phyloP scores from a whole-genome alignment of 2,113 vertebrate genomes.

The Erpornis zantholeuca region DNA sequence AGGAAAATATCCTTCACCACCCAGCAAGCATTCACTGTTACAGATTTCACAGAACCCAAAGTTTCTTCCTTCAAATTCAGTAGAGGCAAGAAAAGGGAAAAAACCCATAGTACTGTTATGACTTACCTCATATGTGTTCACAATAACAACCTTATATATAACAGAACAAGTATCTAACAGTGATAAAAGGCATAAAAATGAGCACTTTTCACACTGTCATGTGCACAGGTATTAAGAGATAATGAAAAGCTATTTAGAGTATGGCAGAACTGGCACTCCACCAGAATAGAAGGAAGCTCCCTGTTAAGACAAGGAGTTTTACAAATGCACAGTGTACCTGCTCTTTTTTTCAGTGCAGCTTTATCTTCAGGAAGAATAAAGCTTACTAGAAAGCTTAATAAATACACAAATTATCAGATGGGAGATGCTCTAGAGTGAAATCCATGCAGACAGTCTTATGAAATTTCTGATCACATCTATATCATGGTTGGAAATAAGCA shows the following conservation, averaged over 20 bases:
- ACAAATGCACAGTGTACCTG: neutral
- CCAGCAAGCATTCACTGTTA: neutral
- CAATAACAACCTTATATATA: neutral
- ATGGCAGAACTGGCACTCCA: neutral
- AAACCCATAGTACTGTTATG: neutral
- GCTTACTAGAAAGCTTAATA: neutral
- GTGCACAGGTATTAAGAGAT: neutral
- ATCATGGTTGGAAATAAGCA: neutral
- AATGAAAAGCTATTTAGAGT: neutral
- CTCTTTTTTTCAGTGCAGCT: neutral
- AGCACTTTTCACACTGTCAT: neutral
- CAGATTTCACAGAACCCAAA: neutral
- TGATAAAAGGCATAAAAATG: neutral
- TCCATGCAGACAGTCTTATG: neutral
- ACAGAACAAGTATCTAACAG: neutral
- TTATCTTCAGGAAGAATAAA: neutral
- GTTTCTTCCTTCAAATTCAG: neutral
- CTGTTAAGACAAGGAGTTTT: neutral
- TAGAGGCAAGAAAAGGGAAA: fast-evolving
- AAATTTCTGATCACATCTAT: neutral
- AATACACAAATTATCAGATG: neutral
- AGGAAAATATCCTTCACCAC: neutral
- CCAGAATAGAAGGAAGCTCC: neutral
- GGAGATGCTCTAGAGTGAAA: neutral
- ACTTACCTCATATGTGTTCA: neutral